A percentile compares a stretch with the other conserved stretches of the same genome.
Evolutionary conservation across 2,888 invertebrate genomes (phyloP).

Genomic region (Troilus luridus): DNA sequence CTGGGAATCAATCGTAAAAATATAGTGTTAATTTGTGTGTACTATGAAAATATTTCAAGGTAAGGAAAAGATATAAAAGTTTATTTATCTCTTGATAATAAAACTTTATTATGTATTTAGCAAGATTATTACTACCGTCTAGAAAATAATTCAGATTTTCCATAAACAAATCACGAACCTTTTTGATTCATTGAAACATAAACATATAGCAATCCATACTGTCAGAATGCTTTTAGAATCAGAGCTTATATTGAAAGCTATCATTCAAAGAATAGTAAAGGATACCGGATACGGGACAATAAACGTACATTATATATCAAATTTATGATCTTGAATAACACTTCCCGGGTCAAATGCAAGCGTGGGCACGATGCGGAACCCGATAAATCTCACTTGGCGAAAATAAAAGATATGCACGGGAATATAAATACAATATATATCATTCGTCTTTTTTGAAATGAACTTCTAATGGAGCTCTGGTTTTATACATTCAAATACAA

Average conservation of each 20-base stretch:
- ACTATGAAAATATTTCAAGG: not conserved
- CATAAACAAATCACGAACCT: not conserved
- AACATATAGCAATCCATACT: not conserved
- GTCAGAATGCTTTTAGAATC: constrained; percentile 27
- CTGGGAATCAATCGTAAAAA: too few relatives aligned
- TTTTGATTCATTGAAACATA: not conserved
- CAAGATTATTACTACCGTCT: not conserved
- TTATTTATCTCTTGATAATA: not conserved
- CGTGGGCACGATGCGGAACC: constrained; percentile 10
- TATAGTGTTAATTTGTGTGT: not conserved
- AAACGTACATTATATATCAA: constrained; percentile 3
- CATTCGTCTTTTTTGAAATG: not conserved
- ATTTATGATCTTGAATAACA: constrained; percentile 18
- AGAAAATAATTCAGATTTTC: not conserved
- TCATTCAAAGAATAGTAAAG: not conserved
- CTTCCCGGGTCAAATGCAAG: constrained; percentile 5
- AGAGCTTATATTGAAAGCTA: constrained; percentile 7
- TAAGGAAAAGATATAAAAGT: not conserved
- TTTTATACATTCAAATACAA: not conserved
- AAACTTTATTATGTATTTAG: not conserved
- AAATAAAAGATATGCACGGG: constrained; percentile 3
- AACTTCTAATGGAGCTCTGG: not conserved
- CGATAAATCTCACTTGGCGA: constrained; percentile 33
- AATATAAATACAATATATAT: constrained; percentile 37
- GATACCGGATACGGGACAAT: not conserved